Base-by-base conservation (phyloP, 37 sponge, comb jelly and placozoan genomes). In the Aphrocallistes beatrix region DNA sequence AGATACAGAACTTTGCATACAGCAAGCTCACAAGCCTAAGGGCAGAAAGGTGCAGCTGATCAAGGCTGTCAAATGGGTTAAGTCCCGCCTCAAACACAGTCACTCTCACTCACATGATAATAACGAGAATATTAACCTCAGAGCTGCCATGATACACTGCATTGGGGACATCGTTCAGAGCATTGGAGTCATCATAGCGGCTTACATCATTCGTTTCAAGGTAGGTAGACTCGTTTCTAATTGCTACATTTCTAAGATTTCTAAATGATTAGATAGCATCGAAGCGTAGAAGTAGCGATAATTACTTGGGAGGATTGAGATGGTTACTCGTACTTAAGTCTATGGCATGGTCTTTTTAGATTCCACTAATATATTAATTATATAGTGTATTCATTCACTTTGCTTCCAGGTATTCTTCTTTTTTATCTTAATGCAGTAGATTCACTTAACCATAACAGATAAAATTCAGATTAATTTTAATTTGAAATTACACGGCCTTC, bases 81-180 rank as follows among this genome's bases (percentile, higher is more conserved):
- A 13, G n/a, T 60, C 75, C n/a, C 25, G n/a, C 8, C 75, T 60
- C 17, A 60, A 60, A 60, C 75, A 60, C 75, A 32, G 3, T 25
- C 75, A 60, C 75, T 60, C 75, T 25, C 75, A 60, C 75, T 60
- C 75, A 60, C 75, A 60, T 30, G 75, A 82, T 50, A 81, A 85
- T 0, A 45, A 38, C 36, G 82, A 84, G 89, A 98, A 93, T 84
- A 93, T 98, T 49, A 95, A 98, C 87, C 92, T 98, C 3, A 82
- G 89, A 30, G 99, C 99, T 37, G 99, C 99, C 37, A 92, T 95
- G 42, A 89, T 98, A 23, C 99, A 98, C 42, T 94, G 92, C 9
- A 88, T 98, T 48, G 99, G 99, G 37, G 99, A 98, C 51, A 87
- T 98, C 13, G 85, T 98, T 30, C 94, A 94, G 84, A 98, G 95